Evolutionary conservation across 37 sponge, comb jelly and placozoan species (phyloP).

Genomic region (Eunapius fragilis): DNA sequence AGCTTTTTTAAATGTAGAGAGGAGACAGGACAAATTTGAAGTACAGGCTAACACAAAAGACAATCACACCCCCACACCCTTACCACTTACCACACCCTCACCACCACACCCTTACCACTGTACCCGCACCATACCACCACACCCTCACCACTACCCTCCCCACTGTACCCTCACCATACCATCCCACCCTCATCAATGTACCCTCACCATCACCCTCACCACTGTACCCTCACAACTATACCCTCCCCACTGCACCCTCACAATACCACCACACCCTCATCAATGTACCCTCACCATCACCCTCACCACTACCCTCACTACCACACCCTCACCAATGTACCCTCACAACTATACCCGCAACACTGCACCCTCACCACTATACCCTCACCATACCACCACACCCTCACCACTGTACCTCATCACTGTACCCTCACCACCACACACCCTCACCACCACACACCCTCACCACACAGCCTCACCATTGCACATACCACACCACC

Average conservation of each 20-base stretch:
- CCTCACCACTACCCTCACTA: too few relatives aligned
- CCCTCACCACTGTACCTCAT: not conserved
- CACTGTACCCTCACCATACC: not conserved
- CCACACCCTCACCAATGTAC: not conserved
- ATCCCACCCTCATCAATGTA: not conserved
- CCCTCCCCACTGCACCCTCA: constrained; percentile 7
- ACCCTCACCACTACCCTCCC: not conserved
- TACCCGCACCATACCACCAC: not conserved
- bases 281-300: too few relatives aligned
- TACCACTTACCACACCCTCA: too few relatives aligned
- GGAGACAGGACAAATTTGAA: too few relatives aligned
- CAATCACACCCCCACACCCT: too few relatives aligned
- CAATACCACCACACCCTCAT: too few relatives aligned
- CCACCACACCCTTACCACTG: not conserved
- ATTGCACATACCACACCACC: too few relatives aligned
- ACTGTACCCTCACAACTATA: constrained; percentile 7
- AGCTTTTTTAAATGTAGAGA: constrained; percentile 17
- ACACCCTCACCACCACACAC: constrained; percentile 18
- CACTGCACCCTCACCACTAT: not conserved
- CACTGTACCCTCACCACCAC: constrained; percentile 5
- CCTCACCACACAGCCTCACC: too few relatives aligned
- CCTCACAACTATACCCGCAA: not conserved
- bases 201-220: constrained; percentile 1
- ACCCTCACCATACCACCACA: not conserved
- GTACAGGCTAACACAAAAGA: too few relatives aligned